Conservation (phyloP, 2,888 invertebrate genomes). For the Ophraella communa region DNA sequence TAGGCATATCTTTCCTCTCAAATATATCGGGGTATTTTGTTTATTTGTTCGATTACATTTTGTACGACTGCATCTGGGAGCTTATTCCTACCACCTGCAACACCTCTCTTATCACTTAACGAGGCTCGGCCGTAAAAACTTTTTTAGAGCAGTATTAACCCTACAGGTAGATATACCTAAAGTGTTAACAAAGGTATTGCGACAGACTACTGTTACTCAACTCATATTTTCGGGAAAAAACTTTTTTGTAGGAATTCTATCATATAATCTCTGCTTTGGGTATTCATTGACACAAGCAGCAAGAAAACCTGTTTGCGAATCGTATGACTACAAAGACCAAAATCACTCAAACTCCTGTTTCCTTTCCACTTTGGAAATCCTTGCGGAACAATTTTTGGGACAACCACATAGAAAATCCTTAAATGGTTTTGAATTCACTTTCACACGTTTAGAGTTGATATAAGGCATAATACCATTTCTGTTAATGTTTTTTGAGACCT, state of each 20-base stretch:
- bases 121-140: constrained; percentile 28
- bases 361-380: constrained; percentile 23
- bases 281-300: constrained; percentile 28
- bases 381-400: neutral
- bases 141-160: constrained; percentile 36
- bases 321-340: constrained; percentile 36
- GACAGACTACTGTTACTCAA: constrained; percentile 20
- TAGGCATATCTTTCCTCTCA: constrained; percentile 1
- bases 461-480: neutral
- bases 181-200: constrained; percentile 30
- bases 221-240: neutral
- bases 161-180: constrained; percentile 26
- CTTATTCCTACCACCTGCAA: constrained; percentile 31
- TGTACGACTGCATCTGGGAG: constrained; percentile 9
- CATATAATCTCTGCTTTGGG: constrained; percentile 31
- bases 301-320: constrained; percentile 35
- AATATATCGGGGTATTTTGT: neutral
- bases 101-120: constrained; percentile 31
- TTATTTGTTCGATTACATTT: constrained; percentile 1
- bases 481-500: neutral
- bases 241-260: neutral
- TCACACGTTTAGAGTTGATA: neutral
- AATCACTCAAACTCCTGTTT: constrained; percentile 33
- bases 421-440: neutral
- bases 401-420: neutral